Conservation (phyloP, 2,797 vertebrate genomes). For the Neosilurus hyrtlii region DNA sequence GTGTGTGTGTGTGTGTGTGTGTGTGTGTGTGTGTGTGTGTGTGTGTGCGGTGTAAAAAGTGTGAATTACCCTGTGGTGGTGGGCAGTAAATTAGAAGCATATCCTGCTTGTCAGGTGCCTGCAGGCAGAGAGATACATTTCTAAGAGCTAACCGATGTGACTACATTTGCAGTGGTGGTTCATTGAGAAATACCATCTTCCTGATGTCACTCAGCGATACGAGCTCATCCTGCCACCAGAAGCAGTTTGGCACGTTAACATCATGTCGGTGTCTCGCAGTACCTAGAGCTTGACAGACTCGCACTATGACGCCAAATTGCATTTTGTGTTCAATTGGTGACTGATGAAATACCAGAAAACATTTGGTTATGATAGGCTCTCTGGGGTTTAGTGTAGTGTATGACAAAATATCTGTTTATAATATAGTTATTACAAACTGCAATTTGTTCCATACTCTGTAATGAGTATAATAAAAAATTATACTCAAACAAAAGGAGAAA, state of each 20-base stretch:
- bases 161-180: constrained; percentile 61
- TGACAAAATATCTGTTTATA: neutral
- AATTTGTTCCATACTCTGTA: neutral
- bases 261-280: neutral
- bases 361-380: neutral
- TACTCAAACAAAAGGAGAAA: neutral
- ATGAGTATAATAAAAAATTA: too few relatives aligned
- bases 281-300: neutral
- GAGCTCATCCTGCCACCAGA: constrained; percentile 33
- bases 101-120: constrained; percentile 44
- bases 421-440: neutral
- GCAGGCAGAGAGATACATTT: constrained; percentile 58
- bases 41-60: constrained; percentile 32
- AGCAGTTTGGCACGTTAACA: neutral
- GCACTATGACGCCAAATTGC: neutral
- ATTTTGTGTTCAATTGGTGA: neutral
- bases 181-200: constrained; percentile 69
- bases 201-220: constrained; percentile 62
- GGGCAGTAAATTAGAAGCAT: constrained; percentile 41
- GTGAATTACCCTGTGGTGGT: constrained; percentile 34
- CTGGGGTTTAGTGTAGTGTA: neutral
- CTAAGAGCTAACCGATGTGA: constrained; percentile 62
- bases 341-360: neutral
- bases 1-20: constrained; percentile 25
- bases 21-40: constrained; percentile 32